These are phyloP conservation scores for Rhabdornis inornatus DNA, from an alignment of 2,113 vertebrate species.

Conservation along the genomic window DNA sequence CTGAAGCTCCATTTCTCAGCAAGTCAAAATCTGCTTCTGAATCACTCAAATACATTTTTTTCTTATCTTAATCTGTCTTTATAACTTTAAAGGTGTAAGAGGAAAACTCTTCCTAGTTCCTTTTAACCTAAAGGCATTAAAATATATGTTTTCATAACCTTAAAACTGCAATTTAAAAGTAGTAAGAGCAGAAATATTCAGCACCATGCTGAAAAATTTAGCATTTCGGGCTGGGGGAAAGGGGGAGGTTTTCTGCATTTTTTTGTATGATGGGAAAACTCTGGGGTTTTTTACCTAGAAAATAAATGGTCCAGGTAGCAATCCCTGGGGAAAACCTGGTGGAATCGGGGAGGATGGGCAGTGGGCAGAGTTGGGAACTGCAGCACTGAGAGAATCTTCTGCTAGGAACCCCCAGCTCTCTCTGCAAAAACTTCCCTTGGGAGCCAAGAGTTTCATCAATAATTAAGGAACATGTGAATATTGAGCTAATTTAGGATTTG, in stretches of 20 bases:
- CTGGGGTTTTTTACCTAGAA: neutral
- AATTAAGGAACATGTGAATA: constrained; percentile 14
- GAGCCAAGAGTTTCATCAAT: neutral
- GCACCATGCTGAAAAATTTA: neutral
- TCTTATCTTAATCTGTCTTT: neutral
- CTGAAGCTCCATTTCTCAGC: neutral
- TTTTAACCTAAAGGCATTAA: neutral
- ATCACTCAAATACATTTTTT: neutral
- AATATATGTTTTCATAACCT: neutral
- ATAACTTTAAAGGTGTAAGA: neutral
- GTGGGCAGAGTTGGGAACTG: neutral
- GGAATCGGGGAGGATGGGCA: neutral
- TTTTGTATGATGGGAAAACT: neutral
- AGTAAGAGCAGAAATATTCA: neutral
- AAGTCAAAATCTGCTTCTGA: neutral
- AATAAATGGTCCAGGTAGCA: neutral
- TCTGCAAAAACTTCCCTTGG: neutral
- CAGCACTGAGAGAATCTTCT: neutral
- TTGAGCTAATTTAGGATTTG: constrained; percentile 18
- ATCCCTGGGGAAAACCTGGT: neutral
- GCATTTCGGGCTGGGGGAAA: neutral
- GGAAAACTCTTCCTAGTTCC: neutral
- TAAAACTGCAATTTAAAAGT: neutral
- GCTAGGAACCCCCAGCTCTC: neutral
- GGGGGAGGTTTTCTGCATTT: neutral